phyloP scores from a whole-genome alignment of 2,888 invertebrate species.

The Gymnosoma rotundatum region DNA sequence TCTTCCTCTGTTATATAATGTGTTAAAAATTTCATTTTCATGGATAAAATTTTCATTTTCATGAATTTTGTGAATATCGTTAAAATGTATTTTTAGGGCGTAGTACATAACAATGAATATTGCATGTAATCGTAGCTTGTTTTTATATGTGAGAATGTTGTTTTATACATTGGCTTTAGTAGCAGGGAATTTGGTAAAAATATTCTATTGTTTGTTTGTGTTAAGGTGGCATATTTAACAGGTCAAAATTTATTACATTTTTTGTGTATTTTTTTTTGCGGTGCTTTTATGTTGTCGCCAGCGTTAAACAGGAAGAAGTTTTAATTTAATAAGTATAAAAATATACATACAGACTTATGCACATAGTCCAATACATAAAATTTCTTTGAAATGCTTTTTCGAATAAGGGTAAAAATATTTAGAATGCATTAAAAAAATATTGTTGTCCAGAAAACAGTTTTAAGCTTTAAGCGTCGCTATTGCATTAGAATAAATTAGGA shows the following conservation, averaged over 20 bases:
- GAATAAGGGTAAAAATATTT: no score
- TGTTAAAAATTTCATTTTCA: conserved; percentile 68
- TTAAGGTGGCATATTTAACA: conserved; percentile 62
- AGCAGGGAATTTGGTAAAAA: conserved; percentile 31
- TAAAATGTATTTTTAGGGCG: conserved; percentile 60
- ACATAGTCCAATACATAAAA: no score
- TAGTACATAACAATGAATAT: conserved; percentile 44
- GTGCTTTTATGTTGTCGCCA: not conserved
- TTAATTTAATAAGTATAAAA: conserved; percentile 10
- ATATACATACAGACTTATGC: no score
- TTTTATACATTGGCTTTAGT: conserved; percentile 33
- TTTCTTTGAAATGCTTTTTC: no score
- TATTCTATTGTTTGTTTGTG: conserved; percentile 49
- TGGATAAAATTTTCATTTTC: conserved; percentile 67
- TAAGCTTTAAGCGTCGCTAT: no score
- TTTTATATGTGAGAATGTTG: conserved; percentile 4
- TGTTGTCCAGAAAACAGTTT: no score
- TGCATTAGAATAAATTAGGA: no score
- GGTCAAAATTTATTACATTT: conserved; percentile 66
- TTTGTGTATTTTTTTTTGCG: conserved; percentile 20
- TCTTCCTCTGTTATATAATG: conserved; percentile 54
- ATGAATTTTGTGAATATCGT: conserved; percentile 66
- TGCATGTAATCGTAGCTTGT: conserved; percentile 3
- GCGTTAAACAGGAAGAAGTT: not conserved
- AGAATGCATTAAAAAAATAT: no score